Conservation (phyloP, 2,888 invertebrate species). For the Agrotis segetum region DNA sequence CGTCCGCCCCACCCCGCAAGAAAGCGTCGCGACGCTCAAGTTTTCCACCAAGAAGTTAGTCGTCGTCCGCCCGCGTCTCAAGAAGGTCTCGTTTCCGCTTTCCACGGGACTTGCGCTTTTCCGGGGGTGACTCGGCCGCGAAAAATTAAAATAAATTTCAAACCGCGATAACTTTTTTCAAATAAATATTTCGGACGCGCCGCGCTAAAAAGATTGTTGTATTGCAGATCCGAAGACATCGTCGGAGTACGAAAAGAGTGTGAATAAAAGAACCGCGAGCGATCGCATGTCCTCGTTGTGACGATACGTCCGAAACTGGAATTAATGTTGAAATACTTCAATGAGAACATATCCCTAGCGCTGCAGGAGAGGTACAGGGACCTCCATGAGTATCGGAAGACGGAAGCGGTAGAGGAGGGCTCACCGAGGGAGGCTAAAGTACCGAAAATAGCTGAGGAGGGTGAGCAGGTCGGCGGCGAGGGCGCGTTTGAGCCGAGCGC, state of each 20-base stretch:
- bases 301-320: conserved; percentile 88
- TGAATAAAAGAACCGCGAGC: conserved; percentile 68
- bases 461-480: conserved; percentile 88
- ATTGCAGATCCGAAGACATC: conserved; percentile 78
- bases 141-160: conserved; percentile 63
- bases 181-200: conserved; percentile 57
- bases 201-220: conserved; percentile 66
- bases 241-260: conserved; percentile 65
- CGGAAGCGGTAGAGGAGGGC: conserved; percentile 88
- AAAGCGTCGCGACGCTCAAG: conserved; percentile 90
- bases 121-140: conserved; percentile 71
- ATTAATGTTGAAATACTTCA: conserved; percentile 91
- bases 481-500: conserved; percentile 87
- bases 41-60: conserved; percentile 92
- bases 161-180: conserved; percentile 64
- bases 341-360: conserved; percentile 91
- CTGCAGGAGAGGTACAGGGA: conserved; percentile 91
- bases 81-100: conserved; percentile 89
- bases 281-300: conserved; percentile 86
- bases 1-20: conserved; percentile 90
- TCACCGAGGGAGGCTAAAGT: conserved; percentile 89
- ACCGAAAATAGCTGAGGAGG: conserved; percentile 89
- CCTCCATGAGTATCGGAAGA: conserved; percentile 90
- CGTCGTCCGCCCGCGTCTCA: conserved; percentile 91
- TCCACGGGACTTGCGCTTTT: conserved; percentile 79